A percentile compares a stretch with the other conserved stretches of the same genome.
phyloP scores from a whole-genome alignment of 92 coral and sea anemone genomes.

The Heteractis magnifica region DNA sequence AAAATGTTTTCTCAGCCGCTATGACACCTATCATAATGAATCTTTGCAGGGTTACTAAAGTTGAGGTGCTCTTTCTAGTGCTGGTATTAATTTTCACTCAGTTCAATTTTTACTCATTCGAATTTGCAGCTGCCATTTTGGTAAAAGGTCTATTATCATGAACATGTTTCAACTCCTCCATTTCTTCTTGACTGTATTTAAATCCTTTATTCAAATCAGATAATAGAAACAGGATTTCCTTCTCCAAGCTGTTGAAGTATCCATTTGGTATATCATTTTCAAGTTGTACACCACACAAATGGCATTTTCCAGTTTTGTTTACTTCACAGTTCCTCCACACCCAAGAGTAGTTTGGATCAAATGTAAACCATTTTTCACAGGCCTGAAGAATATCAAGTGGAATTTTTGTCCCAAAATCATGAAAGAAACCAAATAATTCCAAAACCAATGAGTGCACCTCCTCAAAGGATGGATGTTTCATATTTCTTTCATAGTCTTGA shows the following conservation, averaged over 20 bases:
- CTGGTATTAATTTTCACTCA: no score
- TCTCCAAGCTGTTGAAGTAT: constrained; percentile 45
- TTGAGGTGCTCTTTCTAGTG: no score
- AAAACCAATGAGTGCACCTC: constrained; percentile 28
- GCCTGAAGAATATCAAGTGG: constrained; percentile 57
- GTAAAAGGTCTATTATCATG: constrained; percentile 6
- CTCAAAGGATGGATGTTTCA: not conserved
- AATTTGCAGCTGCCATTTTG: no score
- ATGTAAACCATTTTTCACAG: constrained; percentile 55
- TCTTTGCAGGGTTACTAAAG: no score
- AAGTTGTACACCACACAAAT: constrained; percentile 58
- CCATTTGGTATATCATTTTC: constrained; percentile 27
- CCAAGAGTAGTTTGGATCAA: constrained; percentile 72
- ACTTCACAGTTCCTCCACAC: constrained; percentile 51
- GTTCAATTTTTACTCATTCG: no score
- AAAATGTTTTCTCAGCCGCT: no score
- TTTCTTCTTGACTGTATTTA: constrained; percentile 3
- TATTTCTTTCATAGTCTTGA: no score
- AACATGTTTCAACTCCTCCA: constrained; percentile 49
- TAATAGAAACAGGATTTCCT: constrained; percentile 41
- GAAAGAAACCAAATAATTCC: constrained; percentile 58
- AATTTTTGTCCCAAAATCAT: constrained; percentile 65
- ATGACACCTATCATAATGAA: no score
- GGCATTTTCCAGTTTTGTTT: constrained; percentile 60
- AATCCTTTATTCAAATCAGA: constrained; percentile 26